These are phyloP conservation scores for Aproaerema taeniolella DNA, from an alignment of 2,888 invertebrate genomes.

Conservation along the genomic window DNA sequence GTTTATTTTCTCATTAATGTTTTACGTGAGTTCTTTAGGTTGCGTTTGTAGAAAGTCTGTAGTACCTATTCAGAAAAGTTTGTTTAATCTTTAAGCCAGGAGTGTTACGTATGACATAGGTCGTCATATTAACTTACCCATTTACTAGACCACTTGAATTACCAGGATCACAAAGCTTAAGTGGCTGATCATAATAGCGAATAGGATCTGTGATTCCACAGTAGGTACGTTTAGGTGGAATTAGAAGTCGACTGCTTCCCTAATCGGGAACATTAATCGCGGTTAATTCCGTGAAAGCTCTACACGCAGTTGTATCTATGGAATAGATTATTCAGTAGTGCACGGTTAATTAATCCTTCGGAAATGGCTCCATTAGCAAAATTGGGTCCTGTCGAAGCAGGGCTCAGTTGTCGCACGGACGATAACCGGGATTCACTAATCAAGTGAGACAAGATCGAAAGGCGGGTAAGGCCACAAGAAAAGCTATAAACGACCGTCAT, in stretches of 20 bases:
- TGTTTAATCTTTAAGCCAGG: not conserved
- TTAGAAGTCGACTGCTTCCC: conserved; percentile 10
- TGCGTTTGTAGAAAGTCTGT: conserved; percentile 20
- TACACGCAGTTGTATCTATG: conserved; percentile 17
- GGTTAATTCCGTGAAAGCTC: conserved; percentile 29
- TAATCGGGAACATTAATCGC: conserved; percentile 27
- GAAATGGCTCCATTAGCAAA: conserved; percentile 43
- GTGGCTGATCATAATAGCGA: conserved; percentile 1
- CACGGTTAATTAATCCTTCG: conserved; percentile 51
- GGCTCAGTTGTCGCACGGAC: conserved; percentile 24
- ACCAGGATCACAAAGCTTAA: conserved; percentile 2
- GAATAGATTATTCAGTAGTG: conserved; percentile 43
- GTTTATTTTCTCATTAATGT: conserved; percentile 47
- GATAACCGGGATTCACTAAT: conserved; percentile 27
- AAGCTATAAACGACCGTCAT: conserved; percentile 28
- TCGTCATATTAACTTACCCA: not conserved
- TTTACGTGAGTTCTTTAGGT: conserved; percentile 38
- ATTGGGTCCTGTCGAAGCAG: conserved; percentile 29
- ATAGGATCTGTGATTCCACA: conserved; percentile 4
- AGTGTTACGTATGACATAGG: not conserved
- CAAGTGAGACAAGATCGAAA: conserved; percentile 24
- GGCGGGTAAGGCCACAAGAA: conserved; percentile 25
- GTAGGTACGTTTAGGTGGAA: conserved; percentile 5
- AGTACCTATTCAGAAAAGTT: not conserved
- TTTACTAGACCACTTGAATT: too few relatives aligned